These are phyloP conservation scores for Takifugu bimaculatus DNA, from an alignment of 2,113 vertebrate genomes.

Conservation along the genomic window DNA sequence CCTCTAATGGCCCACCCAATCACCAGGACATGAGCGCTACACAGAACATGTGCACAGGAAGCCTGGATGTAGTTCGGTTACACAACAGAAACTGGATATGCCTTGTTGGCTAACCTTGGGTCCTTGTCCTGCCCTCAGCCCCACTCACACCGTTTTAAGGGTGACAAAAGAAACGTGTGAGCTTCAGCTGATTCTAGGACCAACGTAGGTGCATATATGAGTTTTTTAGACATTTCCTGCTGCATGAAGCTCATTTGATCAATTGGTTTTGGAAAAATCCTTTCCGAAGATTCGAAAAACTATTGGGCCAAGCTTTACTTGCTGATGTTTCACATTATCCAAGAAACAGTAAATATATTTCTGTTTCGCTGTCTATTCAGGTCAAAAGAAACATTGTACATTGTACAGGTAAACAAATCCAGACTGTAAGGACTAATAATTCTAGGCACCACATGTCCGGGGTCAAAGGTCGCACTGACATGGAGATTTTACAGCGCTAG, in stretches of 20 bases:
- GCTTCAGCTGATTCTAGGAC: slow-evolving; percentile 45
- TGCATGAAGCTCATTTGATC: too few relatives aligned
- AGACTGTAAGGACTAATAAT: too few relatives aligned
- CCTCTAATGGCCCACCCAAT: slow-evolving; percentile 64
- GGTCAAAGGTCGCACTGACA: background rate
- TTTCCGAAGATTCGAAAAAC: too few relatives aligned
- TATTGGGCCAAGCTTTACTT: too few relatives aligned
- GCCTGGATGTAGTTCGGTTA: slow-evolving; percentile 67
- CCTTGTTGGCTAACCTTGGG: slow-evolving; percentile 69
- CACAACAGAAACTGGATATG: slow-evolving; percentile 73
- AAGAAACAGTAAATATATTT: too few relatives aligned
- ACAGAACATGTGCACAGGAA: slow-evolving; percentile 70
- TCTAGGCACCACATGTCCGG: background rate
- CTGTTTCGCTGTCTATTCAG: too few relatives aligned
- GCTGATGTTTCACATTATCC: too few relatives aligned
- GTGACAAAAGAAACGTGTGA: slow-evolving; percentile 63
- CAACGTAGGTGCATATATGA: background rate
- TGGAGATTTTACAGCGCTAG: too few relatives aligned
- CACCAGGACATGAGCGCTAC: slow-evolving; percentile 58
- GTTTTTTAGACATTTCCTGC: background rate
- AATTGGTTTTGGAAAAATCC: too few relatives aligned
- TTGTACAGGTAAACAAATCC: too few relatives aligned
- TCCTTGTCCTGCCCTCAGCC: slow-evolving; percentile 57
- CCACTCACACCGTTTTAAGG: slow-evolving; percentile 55
- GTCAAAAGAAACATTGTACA: too few relatives aligned